Conservation (phyloP, 2,888 invertebrate species). For the Hirtodrosophila duncani region DNA sequence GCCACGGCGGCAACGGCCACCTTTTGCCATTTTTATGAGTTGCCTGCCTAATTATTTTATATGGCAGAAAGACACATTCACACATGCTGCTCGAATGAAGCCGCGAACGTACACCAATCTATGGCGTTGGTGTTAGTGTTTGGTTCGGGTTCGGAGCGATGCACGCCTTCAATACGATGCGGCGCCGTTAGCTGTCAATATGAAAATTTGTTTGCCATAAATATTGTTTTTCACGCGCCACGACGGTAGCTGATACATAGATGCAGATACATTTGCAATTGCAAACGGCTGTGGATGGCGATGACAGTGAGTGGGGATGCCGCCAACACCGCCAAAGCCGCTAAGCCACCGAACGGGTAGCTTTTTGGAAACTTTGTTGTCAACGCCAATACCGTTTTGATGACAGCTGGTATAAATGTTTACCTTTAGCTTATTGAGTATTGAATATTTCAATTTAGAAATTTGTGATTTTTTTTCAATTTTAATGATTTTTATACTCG, state of each 20-base stretch:
- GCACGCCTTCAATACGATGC: constrained; percentile 30
- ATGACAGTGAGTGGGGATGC: constrained; percentile 20
- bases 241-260: constrained; percentile 49
- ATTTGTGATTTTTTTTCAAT: background rate
- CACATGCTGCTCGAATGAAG: constrained; percentile 41
- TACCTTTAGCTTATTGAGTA: constrained; percentile 29
- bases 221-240: constrained; percentile 64
- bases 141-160: constrained; percentile 2
- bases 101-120: constrained; percentile 12
- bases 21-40: constrained; percentile 42
- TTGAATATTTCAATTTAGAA: constrained; percentile 10
- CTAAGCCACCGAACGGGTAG: constrained; percentile 13
- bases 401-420: constrained; percentile 35
- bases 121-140: constrained; percentile 32
- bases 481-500: constrained; percentile 7
- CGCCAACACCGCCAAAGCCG: constrained; percentile 38
- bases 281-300: no score
- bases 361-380: constrained; percentile 41
- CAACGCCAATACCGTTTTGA: constrained; percentile 33
- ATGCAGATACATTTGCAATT: no score
- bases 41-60: constrained; percentile 66
- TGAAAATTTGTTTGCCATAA: constrained; percentile 72
- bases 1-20: constrained; percentile 6
- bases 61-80: constrained; percentile 37
- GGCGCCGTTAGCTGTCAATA: constrained; percentile 57